These are phyloP conservation scores for Zophobas morio DNA, from an alignment of 1,140 invertebrate species.

Conservation along the genomic window DNA sequence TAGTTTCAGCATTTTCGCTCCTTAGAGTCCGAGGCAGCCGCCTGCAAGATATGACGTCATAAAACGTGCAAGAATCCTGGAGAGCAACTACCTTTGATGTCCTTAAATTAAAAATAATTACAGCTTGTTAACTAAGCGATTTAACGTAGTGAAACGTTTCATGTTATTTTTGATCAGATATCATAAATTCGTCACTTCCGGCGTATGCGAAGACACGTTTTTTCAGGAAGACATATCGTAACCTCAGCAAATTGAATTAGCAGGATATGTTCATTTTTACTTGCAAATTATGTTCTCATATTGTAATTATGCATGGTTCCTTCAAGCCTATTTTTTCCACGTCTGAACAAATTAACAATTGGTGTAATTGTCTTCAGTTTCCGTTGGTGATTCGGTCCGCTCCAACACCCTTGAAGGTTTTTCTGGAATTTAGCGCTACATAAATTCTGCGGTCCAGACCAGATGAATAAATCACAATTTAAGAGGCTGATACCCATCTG, in stretches of 20 bases:
- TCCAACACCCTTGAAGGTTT: constrained; percentile 1
- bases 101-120: constrained; percentile 35
- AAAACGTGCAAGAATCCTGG: constrained; percentile 17
- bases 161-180: constrained; percentile 25
- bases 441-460: background rate
- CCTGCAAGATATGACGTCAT: background rate
- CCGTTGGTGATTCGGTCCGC: background rate
- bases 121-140: constrained; percentile 14
- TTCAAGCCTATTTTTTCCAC: constrained; percentile 1
- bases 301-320: background rate
- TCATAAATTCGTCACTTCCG: constrained; percentile 9
- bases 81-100: constrained; percentile 9
- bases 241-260: background rate
- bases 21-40: too few relatives aligned
- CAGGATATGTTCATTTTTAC: constrained; percentile 4
- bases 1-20: constrained; percentile 2
- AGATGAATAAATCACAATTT: constrained; percentile 7
- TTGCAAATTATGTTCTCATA: background rate
- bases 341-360: constrained; percentile 11
- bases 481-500: constrained; percentile 16
- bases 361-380: constrained; percentile 14
- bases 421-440: background rate
- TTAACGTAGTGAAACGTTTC: constrained; percentile 27
- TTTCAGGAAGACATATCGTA: constrained; percentile 3
- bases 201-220: background rate